Percentiles rank a stretch among this genome's conserved stretches.
These are phyloP conservation scores for Xylophagus ater DNA, from an alignment of 2,888 invertebrate species.

Conservation along the genomic window DNA sequence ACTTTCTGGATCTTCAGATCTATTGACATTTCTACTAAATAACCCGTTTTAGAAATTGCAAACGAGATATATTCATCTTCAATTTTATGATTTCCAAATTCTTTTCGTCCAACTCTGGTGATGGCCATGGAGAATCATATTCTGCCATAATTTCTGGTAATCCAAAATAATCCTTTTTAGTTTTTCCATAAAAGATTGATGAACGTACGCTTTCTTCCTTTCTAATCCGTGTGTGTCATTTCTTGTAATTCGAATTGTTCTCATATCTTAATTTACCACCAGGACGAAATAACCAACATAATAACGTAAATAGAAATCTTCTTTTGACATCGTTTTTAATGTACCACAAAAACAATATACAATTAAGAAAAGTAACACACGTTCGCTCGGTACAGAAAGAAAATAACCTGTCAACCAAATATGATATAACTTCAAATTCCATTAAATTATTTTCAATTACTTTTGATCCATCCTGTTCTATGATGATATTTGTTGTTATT, in stretches of 20 bases:
- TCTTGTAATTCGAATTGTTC: constrained; percentile 99
- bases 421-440: too few relatives aligned
- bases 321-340: constrained; percentile 31
- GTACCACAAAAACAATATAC: too few relatives aligned
- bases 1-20: constrained; percentile 96
- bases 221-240: constrained; percentile 99
- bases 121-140: constrained; percentile 79
- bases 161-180: constrained; percentile 92
- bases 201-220: constrained; percentile 96
- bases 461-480: too few relatives aligned
- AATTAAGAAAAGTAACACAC: too few relatives aligned
- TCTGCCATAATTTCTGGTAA: constrained; percentile 94
- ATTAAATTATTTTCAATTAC: too few relatives aligned
- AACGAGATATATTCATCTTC: constrained; percentile 99
- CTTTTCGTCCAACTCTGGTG: constrained; percentile 80
- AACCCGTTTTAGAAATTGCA: constrained; percentile 98
- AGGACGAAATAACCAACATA: constrained; percentile 98
- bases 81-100: too few relatives aligned
- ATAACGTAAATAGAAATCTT: constrained; percentile 85
- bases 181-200: constrained; percentile 96
- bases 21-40: constrained; percentile 95
- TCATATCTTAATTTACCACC: constrained; percentile 97
- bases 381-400: too few relatives aligned
- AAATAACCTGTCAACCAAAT: too few relatives aligned
- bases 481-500: too few relatives aligned